Conservation (phyloP, 1,140 invertebrate species). For the Hycleus phaleratus region DNA sequence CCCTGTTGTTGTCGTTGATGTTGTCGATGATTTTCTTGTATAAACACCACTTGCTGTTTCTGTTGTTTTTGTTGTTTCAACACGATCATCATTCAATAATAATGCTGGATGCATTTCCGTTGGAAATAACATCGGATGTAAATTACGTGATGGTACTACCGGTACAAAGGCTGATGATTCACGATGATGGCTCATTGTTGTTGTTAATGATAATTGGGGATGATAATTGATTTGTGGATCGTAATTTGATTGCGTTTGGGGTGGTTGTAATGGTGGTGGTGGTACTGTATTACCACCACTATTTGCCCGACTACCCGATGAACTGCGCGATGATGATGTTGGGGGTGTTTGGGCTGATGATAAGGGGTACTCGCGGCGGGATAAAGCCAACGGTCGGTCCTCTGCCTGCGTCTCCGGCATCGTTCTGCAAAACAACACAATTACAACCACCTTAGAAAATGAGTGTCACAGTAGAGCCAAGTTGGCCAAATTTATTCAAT, state of each 20-base stretch:
- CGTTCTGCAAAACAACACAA: constrained; percentile 8
- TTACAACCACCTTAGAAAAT: not conserved
- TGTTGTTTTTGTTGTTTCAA: constrained; percentile 43
- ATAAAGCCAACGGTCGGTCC: constrained; percentile 29
- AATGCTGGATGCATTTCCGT: constrained; percentile 55
- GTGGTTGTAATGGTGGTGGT: constrained; percentile 32
- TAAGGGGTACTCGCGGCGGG: constrained; percentile 28
- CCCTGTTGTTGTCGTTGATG: constrained; percentile 26
- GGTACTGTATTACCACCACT: no score
- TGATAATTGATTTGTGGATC: constrained; percentile 61
- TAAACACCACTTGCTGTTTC: constrained; percentile 36
- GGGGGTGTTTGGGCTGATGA: constrained; percentile 16
- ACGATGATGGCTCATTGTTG: constrained; percentile 48
- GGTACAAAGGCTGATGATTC: constrained; percentile 77
- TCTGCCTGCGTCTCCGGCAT: constrained; percentile 33
- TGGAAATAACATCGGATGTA: constrained; percentile 57
- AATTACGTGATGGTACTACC: constrained; percentile 67
- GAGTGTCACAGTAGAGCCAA: not conserved
- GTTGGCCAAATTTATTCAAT: no score
- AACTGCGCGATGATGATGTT: constrained; percentile 28
- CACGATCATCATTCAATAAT: constrained; percentile 44
- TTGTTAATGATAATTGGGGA: constrained; percentile 48
- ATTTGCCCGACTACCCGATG: constrained; percentile 41
- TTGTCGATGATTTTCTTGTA: constrained; percentile 17
- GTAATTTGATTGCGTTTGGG: constrained; percentile 44